These are phyloP conservation scores for Drosophila infuscata DNA, from an alignment of 2,888 invertebrate species.

Conservation along the genomic window DNA sequence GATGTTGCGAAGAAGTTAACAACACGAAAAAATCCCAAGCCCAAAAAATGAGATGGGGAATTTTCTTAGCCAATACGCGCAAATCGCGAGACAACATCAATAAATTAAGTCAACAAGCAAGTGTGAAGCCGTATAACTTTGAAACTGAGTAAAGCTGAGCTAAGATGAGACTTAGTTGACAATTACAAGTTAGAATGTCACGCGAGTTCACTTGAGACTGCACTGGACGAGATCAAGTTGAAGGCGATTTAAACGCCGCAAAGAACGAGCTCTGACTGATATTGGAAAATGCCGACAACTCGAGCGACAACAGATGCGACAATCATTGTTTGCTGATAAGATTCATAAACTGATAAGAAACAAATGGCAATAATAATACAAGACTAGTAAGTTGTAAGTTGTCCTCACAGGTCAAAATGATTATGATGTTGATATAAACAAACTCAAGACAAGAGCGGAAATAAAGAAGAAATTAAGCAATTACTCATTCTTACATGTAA, in stretches of 20 bases:
- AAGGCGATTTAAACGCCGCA: slow-evolving; percentile 30
- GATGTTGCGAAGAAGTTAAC: not conserved
- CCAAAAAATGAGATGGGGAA: slow-evolving; percentile 14
- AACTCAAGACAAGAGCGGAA: not conserved
- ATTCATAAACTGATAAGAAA: slow-evolving; percentile 44
- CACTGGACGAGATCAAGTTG: slow-evolving; percentile 50
- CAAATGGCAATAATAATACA: slow-evolving; percentile 13
- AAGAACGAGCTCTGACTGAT: slow-evolving; percentile 39
- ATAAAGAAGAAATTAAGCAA: not conserved
- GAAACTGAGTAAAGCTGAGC: slow-evolving; percentile 5
- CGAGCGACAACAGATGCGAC: not conserved
- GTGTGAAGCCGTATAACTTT: slow-evolving; percentile 35
- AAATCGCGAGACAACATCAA: slow-evolving; percentile 30
- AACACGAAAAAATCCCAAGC: slow-evolving; percentile 9
- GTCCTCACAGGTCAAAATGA: slow-evolving; percentile 21
- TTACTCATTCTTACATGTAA: not conserved
- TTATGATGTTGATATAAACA: slow-evolving; percentile 1
- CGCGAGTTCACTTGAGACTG: slow-evolving; percentile 31
- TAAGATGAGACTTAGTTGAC: not conserved
- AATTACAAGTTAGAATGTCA: slow-evolving; percentile 31
- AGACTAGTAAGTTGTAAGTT: slow-evolving; percentile 7
- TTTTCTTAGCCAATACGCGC: slow-evolving; percentile 10
- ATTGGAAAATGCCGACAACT: slow-evolving; percentile 15
- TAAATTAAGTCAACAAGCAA: slow-evolving; percentile 29
- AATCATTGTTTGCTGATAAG: slow-evolving; percentile 40